Percentiles rank a stretch among this genome's conserved stretches.
Conservation (phyloP, 2,888 invertebrate genomes). For the Atethmia centrago region DNA sequence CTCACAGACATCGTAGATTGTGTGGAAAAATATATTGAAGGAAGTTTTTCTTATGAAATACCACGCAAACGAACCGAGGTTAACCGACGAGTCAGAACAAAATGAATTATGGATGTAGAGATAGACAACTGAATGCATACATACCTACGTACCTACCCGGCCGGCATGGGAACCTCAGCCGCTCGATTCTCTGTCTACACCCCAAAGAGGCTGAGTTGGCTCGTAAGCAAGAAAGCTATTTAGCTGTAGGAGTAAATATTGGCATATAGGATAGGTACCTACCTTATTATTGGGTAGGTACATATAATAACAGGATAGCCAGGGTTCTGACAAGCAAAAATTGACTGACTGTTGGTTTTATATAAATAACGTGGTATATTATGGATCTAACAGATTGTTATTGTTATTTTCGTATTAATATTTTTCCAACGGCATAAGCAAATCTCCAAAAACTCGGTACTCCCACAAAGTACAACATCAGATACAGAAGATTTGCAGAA, state of each 20-base stretch:
- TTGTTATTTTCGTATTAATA: not conserved
- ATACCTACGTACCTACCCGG: conserved; percentile 14
- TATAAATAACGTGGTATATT: not conserved
- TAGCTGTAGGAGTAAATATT: conserved; percentile 4
- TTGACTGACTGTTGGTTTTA: not conserved
- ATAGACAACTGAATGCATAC: conserved; percentile 41
- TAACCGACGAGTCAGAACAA: conserved; percentile 43
- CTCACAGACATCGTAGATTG: not conserved
- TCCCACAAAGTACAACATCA: not conserved
- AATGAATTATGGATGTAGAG: conserved; percentile 53
- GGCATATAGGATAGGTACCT: not conserved
- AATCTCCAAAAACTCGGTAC: not conserved
- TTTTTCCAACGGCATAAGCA: not conserved
- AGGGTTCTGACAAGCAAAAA: not conserved
- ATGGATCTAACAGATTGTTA: not conserved
- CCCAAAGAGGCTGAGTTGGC: conserved; percentile 39
- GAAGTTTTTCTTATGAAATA: conserved; percentile 26
- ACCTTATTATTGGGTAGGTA: not conserved
- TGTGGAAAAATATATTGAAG: conserved; percentile 14
- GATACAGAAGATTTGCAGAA: not conserved
- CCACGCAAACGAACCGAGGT: conserved; percentile 24
- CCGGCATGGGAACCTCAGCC: conserved; percentile 36
- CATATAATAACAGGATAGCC: not conserved
- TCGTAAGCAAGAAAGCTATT: conserved; percentile 21
- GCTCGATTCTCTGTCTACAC: conserved; percentile 58